Evolutionary conservation across 2,113 vertebrate genomes (phyloP).

Genomic region (Boulengeromyrus knoepffleri): DNA sequence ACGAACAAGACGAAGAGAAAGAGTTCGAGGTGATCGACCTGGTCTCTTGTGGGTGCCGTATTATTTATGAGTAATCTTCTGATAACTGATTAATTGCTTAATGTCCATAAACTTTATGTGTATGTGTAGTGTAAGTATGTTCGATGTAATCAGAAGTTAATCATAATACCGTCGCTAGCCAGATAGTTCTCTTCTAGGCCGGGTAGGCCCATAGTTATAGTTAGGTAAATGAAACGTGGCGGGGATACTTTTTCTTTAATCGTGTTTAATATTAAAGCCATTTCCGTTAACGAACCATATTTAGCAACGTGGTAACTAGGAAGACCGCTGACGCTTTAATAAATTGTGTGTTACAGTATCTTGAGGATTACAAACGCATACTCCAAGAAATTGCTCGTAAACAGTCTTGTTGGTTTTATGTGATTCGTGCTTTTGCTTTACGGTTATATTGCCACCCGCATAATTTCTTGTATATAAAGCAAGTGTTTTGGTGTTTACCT

Average conservation of each 20-base stretch:
- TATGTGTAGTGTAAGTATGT: neutral
- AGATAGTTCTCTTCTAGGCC: neutral
- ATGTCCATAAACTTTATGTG: neutral
- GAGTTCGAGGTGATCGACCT: slow-evolving; percentile 16
- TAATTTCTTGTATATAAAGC: neutral
- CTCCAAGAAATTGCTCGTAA: slow-evolving; percentile 26
- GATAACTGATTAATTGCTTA: slow-evolving; percentile 5
- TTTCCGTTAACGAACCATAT: neutral
- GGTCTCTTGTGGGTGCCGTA: slow-evolving; percentile 3
- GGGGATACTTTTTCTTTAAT: neutral
- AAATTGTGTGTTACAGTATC: slow-evolving; percentile 26
- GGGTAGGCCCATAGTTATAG: neutral
- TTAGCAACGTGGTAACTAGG: neutral
- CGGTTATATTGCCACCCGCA: neutral
- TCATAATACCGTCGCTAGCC: neutral
- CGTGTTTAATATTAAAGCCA: neutral
- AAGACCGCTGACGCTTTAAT: neutral
- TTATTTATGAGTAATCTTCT: slow-evolving; percentile 18
- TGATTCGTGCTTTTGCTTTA: slow-evolving; percentile 7
- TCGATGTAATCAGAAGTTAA: neutral
- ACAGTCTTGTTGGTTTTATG: neutral
- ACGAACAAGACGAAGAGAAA: neutral
- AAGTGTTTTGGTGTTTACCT: neutral
- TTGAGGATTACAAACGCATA: slow-evolving; percentile 14
- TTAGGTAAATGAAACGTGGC: neutral